Percentiles rank a stretch among this genome's conserved stretches.
These are phyloP conservation scores for Apeltes quadracus DNA, from an alignment of 2,113 vertebrate species.

Conservation along the genomic window DNA sequence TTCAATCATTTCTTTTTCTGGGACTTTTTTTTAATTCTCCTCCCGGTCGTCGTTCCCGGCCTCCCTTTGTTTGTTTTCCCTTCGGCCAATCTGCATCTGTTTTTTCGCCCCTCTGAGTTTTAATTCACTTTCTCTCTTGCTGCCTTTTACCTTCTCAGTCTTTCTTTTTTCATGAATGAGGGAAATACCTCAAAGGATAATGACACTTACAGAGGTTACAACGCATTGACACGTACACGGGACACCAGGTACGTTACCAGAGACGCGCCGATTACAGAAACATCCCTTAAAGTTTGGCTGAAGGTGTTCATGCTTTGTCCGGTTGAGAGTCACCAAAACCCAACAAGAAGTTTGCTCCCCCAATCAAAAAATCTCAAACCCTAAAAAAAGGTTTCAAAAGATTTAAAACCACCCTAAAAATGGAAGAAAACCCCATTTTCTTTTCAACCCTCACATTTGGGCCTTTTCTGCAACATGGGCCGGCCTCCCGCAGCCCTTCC, in stretches of 20 bases:
- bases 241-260: no score
- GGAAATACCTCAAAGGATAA: conserved; percentile 3
- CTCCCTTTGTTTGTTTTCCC: not conserved
- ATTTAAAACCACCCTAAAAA: not conserved
- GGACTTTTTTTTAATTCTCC: conserved; percentile 6
- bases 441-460: conserved; percentile 15
- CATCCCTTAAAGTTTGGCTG: no score
- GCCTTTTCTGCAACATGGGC: not conserved
- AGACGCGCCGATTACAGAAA: no score
- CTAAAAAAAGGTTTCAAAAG: not conserved
- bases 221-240: conserved; percentile 13
- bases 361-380: not conserved
- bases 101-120: conserved; percentile 19
- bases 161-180: not conserved
- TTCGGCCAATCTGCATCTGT: conserved; percentile 17
- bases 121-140: not conserved
- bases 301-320: no score
- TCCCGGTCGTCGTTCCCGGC: conserved; percentile 14
- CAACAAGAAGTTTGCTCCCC: not conserved
- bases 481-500: conserved; percentile 2
- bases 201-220: conserved; percentile 19
- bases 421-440: not conserved
- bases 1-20: conserved; percentile 62
- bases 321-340: no score
- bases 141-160: not conserved